Evolutionary conservation across 2,113 vertebrate genomes (phyloP).

Genomic region (Caracal caracal): DNA sequence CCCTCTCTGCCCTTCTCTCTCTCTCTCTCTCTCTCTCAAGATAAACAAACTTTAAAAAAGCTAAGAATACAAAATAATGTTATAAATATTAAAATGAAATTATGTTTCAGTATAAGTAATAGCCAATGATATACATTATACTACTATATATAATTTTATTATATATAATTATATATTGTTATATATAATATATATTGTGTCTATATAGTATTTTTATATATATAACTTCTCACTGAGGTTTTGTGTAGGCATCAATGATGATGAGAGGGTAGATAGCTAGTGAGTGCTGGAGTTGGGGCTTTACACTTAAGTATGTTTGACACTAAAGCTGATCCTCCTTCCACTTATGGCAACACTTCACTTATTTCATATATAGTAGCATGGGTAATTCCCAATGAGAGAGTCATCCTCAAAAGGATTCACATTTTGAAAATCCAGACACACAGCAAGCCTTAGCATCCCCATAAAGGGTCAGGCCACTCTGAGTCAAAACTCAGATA

Average conservation of each 20-base stretch:
- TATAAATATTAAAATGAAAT: background rate
- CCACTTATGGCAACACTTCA: conserved; percentile 6
- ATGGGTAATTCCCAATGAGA: conserved; percentile 31
- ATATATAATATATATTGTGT: background rate
- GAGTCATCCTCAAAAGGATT: conserved; percentile 21
- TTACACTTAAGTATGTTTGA: background rate
- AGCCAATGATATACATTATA: background rate
- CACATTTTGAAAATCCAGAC: conserved; percentile 44
- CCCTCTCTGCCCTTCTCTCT: too few relatives aligned
- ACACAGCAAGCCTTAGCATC: background rate
- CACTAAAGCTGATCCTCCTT: background rate
- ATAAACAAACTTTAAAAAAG: background rate
- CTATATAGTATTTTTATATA: background rate
- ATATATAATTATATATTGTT: background rate
- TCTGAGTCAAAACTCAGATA: conserved; percentile 19
- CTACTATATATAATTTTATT: background rate
- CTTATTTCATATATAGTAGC: background rate
- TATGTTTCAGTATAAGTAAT: background rate
- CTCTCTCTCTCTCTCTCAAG: too few relatives aligned
- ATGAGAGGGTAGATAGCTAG: background rate
- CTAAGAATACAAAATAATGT: background rate
- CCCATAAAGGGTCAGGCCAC: background rate
- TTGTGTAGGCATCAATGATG: background rate
- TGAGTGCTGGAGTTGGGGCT: background rate
- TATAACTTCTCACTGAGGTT: background rate